Evolutionary conservation across 2,113 vertebrate species (phyloP), one percentile per base, ranked within the genome.

Genomic region (Tonatia bakeri): DNA sequence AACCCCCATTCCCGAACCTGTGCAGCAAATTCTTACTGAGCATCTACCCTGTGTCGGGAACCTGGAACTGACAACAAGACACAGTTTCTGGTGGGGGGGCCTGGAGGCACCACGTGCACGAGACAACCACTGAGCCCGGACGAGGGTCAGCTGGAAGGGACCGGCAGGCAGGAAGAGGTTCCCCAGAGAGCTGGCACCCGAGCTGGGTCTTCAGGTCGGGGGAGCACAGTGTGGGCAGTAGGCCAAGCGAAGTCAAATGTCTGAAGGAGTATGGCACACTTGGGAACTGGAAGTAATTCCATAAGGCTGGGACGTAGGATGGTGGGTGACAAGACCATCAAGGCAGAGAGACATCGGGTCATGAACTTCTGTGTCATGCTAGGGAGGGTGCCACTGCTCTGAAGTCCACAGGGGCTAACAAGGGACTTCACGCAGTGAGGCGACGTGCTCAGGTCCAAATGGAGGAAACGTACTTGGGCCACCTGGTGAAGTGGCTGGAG

Each of bases 81-180:
- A 2, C n/a, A 64, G 38, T 70, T 61, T 43, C 43, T 65, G 33
- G 33, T 17, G 13, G 6, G 38, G 11, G 26, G 17, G 59, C 19
- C 9, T 52, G 40, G 87, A 77, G 12, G 28, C 15, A 5, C 56
- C 22, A 1, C 0, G 9, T 12, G 11, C 7, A n/a, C 64, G 38
- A 38, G 64, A 65, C 7, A 3, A 47, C 4, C 0, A 26, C 33
- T 15, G 76, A 20, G 52, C 17, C 43, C 0, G 0, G 28, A 28
- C 3, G 40, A 54, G 56, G 76, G 36, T 13, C 17, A 16, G 31
- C 73, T 45, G 38, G 82, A 13, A 31, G 20, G 31, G 54, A 38
- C 22, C 24, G 20, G 26, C 1, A 38, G 73, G 72, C 54, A 76
- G 79, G 45, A 54, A 65, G 47, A 5, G 36, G 33, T 1, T 50